A percentile compares a stretch with the other conserved stretches of the same genome.
Conservation (phyloP, 23 tunicate species). For the Ciona savignyi region DNA sequence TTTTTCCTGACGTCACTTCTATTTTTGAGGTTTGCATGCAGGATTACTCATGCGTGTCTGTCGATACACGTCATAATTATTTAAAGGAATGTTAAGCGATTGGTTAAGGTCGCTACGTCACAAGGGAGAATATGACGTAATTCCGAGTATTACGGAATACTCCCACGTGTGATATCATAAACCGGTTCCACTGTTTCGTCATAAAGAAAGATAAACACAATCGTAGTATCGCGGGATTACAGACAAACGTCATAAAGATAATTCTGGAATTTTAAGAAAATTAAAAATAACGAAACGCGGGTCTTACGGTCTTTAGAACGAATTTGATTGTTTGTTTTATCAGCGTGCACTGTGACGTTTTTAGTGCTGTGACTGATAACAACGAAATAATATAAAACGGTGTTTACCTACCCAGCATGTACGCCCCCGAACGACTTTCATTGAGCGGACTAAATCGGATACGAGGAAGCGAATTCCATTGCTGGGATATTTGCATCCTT, state of each 20-base stretch:
- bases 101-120: background rate
- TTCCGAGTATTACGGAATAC: background rate
- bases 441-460: background rate
- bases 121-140: background rate
- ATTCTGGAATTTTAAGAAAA: background rate
- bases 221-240: background rate
- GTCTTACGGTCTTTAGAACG: background rate
- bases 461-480: no score
- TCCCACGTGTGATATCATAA: background rate
- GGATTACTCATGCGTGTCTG: background rate
- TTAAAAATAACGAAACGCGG: background rate
- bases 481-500: no score
- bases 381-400: background rate
- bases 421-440: background rate
- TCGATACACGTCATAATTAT: background rate
- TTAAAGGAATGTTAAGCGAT: background rate
- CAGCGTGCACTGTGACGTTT: background rate
- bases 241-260: no score
- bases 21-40: background rate
- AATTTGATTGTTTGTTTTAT: background rate
- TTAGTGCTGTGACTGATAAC: background rate
- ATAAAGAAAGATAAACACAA: background rate
- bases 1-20: background rate
- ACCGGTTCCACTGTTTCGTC: background rate
- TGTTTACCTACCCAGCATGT: background rate